A percentile compares a stretch with the other conserved stretches of the same genome.
Conservation (phyloP, 2,113 vertebrate genomes). For the Hemibagrus wyckioides region DNA sequence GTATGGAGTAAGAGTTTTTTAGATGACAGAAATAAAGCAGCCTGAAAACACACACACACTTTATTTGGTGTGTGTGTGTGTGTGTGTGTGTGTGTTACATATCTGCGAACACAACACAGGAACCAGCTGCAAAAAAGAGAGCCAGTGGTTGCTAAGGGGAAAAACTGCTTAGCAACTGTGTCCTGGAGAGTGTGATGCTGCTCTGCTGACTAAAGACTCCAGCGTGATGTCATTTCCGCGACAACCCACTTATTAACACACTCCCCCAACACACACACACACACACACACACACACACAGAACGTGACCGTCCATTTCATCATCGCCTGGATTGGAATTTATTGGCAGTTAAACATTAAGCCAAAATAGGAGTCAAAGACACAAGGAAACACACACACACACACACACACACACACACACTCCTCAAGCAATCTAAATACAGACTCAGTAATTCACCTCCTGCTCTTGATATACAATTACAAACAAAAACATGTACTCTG, state of each 20-base stretch:
- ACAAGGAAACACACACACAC: neutral
- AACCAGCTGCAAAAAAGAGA: conserved; percentile 20
- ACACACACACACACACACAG: conserved; percentile 2
- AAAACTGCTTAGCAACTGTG: conserved; percentile 79
- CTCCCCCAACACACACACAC: conserved; percentile 8
- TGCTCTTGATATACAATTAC: too few species aligned
- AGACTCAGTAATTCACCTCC: too few species aligned
- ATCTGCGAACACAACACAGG: conserved; percentile 14
- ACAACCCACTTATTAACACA: conserved; percentile 62
- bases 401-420: neutral
- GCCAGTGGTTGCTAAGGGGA: conserved; percentile 71
- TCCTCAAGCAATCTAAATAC: too few species aligned
- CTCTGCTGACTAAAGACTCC: conserved; percentile 68
- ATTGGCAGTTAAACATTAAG: conserved; percentile 52
- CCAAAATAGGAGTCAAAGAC: neutral
- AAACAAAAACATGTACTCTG: too few species aligned
- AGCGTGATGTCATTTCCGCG: conserved; percentile 64
- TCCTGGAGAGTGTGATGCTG: conserved; percentile 59
- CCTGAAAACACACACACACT: neutral
- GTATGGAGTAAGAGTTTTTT: neutral
- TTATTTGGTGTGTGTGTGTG: conserved; percentile 43
- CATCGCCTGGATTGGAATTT: conserved; percentile 27
- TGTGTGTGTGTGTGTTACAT: conserved; percentile 14
- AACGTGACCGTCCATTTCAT: conserved; percentile 12
- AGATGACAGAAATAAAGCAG: neutral